phyloP scores from a whole-genome alignment of 2,888 invertebrate genomes.

The Apodemia hepburni region DNA sequence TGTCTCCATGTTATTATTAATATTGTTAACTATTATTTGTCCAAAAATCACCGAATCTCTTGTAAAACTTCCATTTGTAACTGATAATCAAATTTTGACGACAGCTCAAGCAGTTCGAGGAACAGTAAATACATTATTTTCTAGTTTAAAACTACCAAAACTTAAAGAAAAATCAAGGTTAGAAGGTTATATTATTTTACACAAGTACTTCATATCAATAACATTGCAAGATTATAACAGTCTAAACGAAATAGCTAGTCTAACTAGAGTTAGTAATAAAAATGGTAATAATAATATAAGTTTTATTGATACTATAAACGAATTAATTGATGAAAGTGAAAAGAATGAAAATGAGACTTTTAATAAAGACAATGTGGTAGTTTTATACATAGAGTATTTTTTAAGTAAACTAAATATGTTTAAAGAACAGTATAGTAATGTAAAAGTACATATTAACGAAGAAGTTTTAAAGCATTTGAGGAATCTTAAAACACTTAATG shows the following conservation, averaged over 20 bases:
- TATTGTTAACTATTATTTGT: conserved; percentile 1
- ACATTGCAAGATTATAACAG: conserved; percentile 44
- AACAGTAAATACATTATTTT: conserved; percentile 43
- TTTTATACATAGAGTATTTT: conserved; percentile 17
- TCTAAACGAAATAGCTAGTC: conserved; percentile 42
- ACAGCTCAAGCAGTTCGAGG: background rate
- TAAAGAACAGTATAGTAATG: conserved; percentile 18
- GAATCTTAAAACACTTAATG: conserved; percentile 15
- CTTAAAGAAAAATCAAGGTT: conserved; percentile 37
- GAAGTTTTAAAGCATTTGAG: conserved; percentile 24
- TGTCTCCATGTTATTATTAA: conserved; percentile 7
- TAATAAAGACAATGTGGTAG: background rate
- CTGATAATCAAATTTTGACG: background rate
- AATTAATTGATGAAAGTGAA: conserved; percentile 43
- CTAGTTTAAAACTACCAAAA: conserved; percentile 38
- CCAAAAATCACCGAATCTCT: conserved; percentile 2
- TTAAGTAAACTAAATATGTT: conserved; percentile 18
- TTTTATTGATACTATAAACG: conserved; percentile 47
- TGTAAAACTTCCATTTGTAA: conserved; percentile 12
- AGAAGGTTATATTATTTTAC: conserved; percentile 43
- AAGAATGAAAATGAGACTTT: conserved; percentile 29
- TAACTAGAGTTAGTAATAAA: conserved; percentile 39
- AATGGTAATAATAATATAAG: conserved; percentile 39
- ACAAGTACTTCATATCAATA: conserved; percentile 47
- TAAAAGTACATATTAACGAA: conserved; percentile 17